Percentiles rank a stretch among this genome's conserved stretches.
phyloP scores from a whole-genome alignment of 2,113 vertebrate genomes.

The Bambusicola thoracicus region DNA sequence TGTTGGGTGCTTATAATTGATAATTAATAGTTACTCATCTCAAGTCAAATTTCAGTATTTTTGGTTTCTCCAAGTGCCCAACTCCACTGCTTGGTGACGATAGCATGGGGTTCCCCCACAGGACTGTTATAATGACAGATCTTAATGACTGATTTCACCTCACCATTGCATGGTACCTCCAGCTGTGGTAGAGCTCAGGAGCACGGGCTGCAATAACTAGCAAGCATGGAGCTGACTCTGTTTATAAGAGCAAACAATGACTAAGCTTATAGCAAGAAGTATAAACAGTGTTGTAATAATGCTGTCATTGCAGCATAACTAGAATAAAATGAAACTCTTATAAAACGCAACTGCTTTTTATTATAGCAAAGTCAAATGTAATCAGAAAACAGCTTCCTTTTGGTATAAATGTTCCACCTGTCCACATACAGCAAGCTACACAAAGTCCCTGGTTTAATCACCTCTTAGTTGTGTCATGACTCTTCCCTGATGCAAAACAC shows the following conservation, averaged over 20 bases:
- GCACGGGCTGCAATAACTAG: neutral
- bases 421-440: neutral
- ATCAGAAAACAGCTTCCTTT: conserved; percentile 27
- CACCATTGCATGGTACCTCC: neutral
- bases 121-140: neutral
- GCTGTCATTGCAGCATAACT: conserved; percentile 21
- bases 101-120: neutral
- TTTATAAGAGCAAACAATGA: conserved; percentile 60
- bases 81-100: neutral
- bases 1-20: neutral
- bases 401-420: conserved; percentile 7
- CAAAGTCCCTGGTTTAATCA: neutral
- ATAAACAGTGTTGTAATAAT: conserved; percentile 36
- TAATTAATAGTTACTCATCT: neutral
- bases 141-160: neutral
- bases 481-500: conserved; percentile 4
- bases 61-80: neutral
- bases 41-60: neutral
- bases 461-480: neutral
- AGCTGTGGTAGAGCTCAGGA: neutral
- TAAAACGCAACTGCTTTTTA: conserved; percentile 35
- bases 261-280: conserved; percentile 39
- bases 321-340: conserved; percentile 43
- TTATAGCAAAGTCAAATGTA: neutral
- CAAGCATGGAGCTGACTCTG: neutral